phyloP scores from a whole-genome alignment of 1,140 invertebrate genomes.

The Euura lappo region DNA sequence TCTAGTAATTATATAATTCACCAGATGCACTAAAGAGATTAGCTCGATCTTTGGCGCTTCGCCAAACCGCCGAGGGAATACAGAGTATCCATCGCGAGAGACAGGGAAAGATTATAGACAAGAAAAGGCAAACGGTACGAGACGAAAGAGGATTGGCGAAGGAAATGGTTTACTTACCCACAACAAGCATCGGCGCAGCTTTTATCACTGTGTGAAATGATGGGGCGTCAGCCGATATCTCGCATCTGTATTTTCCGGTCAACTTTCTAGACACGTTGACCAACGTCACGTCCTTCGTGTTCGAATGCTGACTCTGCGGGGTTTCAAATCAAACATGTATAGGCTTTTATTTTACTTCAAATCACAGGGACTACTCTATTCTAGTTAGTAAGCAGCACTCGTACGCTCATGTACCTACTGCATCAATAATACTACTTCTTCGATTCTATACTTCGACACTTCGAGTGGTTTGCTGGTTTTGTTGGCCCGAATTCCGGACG shows the following conservation, averaged over 20 bases:
- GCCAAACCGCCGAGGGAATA: constrained; percentile 32
- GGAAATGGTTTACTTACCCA: constrained; percentile 64
- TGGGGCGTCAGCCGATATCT: constrained; percentile 76
- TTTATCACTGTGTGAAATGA: constrained; percentile 72
- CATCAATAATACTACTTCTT: too few species aligned
- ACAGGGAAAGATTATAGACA: neutral
- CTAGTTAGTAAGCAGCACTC: too few species aligned
- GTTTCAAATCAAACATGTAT: constrained; percentile 23
- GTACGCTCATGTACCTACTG: too few species aligned
- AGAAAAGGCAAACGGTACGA: neutral
- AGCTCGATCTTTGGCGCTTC: constrained; percentile 26
- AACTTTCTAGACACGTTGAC: constrained; percentile 64
- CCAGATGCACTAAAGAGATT: constrained; percentile 33
- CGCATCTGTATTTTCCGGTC: constrained; percentile 76
- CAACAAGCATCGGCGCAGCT: constrained; percentile 69
- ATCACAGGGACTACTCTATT: too few species aligned
- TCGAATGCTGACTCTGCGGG: constrained; percentile 61
- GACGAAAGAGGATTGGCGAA: neutral
- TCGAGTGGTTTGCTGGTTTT: too few species aligned
- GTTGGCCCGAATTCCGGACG: too few species aligned
- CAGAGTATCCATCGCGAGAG: neutral
- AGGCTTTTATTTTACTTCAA: neutral
- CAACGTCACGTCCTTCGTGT: constrained; percentile 62
- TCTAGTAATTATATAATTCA: constrained; percentile 51
- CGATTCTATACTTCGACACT: too few species aligned